Percentiles rank a stretch among this genome's conserved stretches.
Conservation (phyloP, 2,113 vertebrate species). For the Amazona guildingii region DNA sequence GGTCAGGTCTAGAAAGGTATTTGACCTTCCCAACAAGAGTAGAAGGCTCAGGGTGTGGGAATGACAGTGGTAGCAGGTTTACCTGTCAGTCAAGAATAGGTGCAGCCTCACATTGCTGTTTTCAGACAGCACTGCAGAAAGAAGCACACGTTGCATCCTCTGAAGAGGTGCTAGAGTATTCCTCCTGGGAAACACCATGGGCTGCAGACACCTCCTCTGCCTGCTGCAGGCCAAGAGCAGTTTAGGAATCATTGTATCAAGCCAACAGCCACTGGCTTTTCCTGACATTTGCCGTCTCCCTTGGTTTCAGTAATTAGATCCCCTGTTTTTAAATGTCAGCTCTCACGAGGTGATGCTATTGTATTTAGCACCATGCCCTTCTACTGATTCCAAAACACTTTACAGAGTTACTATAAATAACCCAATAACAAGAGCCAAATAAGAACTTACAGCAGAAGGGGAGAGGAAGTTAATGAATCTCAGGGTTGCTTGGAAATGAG, state of each 20-base stretch:
- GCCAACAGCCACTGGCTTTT: not conserved
- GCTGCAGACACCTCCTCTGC: not conserved
- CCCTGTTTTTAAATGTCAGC: constrained; percentile 53
- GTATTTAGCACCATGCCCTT: constrained; percentile 41
- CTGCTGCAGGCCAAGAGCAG: not conserved
- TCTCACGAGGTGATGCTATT: constrained; percentile 38
- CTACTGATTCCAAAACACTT: constrained; percentile 31
- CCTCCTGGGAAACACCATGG: rapidly evolving
- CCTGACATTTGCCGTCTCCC: constrained; percentile 44
- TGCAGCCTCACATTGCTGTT: not conserved
- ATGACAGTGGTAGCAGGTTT: not conserved
- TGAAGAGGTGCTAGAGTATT: not conserved
- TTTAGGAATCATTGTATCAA: not conserved
- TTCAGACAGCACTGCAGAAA: not conserved
- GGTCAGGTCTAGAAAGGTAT: not conserved
- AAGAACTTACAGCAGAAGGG: not conserved
- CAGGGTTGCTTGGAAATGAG: not conserved
- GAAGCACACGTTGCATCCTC: not conserved
- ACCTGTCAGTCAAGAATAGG: rapidly evolving
- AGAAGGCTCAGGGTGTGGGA: not conserved
- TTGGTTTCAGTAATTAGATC: constrained; percentile 43
- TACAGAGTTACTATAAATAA: constrained; percentile 57
- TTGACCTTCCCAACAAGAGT: not conserved
- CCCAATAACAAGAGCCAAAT: not conserved
- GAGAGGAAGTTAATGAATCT: not conserved